phyloP scores from a whole-genome alignment of 2,797 vertebrate genomes.

The Synanceia verrucosa region DNA sequence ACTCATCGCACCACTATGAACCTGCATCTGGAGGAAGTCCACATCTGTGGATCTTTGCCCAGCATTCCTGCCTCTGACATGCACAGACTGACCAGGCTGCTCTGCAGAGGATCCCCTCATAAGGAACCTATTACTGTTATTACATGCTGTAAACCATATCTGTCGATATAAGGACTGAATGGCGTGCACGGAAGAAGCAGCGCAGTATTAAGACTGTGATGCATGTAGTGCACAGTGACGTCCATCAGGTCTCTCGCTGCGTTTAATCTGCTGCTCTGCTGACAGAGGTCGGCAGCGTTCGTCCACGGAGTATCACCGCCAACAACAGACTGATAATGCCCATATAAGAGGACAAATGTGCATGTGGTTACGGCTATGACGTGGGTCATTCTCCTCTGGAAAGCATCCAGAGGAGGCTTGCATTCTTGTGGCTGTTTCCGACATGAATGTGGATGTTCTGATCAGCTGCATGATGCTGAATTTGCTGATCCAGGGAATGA shows the following conservation, averaged over 20 bases:
- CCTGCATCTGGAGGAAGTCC: conserved; percentile 11
- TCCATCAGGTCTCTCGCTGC: conserved; percentile 48
- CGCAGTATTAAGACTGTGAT: conserved; percentile 54
- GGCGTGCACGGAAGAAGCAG: conserved; percentile 41
- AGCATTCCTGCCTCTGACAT: conserved; percentile 21
- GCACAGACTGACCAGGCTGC: conserved; percentile 5
- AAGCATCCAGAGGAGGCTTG: too few species aligned
- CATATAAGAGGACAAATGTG: background rate
- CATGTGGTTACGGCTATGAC: background rate
- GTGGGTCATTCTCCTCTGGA: background rate
- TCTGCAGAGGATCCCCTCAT: conserved; percentile 39
- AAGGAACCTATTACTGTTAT: conserved; percentile 67
- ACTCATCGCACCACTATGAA: background rate
- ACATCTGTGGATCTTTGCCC: conserved; percentile 15
- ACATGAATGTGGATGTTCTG: too few species aligned
- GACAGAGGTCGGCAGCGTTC: conserved; percentile 6
- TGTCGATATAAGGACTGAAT: conserved; percentile 44
- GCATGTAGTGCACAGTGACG: conserved; percentile 57
- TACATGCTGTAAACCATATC: conserved; percentile 69
- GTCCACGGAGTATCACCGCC: conserved; percentile 24
- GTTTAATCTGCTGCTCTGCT: conserved; percentile 46
- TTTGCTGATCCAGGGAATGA: background rate
- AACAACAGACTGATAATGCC: conserved; percentile 15
- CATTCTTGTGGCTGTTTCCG: too few species aligned
- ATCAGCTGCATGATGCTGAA: background rate